Percentiles rank a stretch among this genome's conserved stretches.
These are phyloP conservation scores for Streblospio benedicti DNA, from an alignment of 1,140 invertebrate species.

Conservation along the genomic window DNA sequence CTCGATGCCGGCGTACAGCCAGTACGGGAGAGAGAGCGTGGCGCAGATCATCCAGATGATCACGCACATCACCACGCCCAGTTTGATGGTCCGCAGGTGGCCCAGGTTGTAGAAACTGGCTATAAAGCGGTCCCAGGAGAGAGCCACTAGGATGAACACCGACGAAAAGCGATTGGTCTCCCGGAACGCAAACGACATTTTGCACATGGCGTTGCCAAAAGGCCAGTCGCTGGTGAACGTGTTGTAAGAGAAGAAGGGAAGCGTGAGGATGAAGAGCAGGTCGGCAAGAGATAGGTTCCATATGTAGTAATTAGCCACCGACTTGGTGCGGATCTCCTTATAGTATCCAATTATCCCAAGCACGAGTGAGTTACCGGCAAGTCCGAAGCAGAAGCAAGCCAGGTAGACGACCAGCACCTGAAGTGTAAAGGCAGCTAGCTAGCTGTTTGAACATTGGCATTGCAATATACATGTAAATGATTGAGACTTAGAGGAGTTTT, in stretches of 20 bases:
- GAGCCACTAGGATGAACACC: constrained; percentile 2
- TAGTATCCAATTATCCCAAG: not conserved
- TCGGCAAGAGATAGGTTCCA: constrained; percentile 8
- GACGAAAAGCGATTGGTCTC: not conserved
- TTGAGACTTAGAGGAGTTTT: too few relatives aligned
- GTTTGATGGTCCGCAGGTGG: not conserved
- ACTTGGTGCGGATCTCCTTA: not conserved
- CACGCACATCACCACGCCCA: constrained; percentile 2
- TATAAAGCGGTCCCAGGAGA: not conserved
- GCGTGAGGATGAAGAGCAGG: not conserved
- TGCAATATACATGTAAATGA: too few relatives aligned
- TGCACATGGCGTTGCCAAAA: constrained; percentile 1
- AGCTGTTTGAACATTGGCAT: too few relatives aligned
- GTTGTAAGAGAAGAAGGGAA: constrained; percentile 5
- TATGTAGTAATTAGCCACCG: constrained; percentile 11
- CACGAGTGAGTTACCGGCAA: not conserved
- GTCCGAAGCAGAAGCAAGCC: not conserved
- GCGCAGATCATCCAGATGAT: not conserved
- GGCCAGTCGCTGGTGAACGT: constrained; percentile 2
- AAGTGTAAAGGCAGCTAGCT: too few relatives aligned
- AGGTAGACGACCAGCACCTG: not conserved
- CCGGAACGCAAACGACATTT: not conserved
- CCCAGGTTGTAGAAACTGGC: constrained; percentile 8
- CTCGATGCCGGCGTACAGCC: not conserved
- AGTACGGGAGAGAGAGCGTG: not conserved